Percentiles rank a stretch among this genome's conserved stretches.
These are phyloP conservation scores for Andrena camellia DNA, from an alignment of 2,888 invertebrate genomes.

Conservation along the genomic window DNA sequence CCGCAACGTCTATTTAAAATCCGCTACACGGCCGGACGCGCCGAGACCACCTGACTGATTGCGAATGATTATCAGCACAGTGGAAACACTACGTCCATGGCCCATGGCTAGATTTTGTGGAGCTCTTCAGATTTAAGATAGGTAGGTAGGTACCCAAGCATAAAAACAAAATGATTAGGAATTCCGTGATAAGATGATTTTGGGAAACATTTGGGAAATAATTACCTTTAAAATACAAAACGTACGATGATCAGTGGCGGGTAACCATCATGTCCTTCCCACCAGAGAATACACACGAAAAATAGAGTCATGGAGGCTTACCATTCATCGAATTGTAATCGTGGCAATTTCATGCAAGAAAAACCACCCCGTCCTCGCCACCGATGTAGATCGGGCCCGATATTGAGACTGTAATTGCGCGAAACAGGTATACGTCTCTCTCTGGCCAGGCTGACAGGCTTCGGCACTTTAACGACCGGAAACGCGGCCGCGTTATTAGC, in stretches of 20 bases:
- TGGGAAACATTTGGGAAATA: too few relatives aligned
- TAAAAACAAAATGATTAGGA: too few relatives aligned
- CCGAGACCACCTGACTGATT: neutral
- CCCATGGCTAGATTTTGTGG: too few relatives aligned
- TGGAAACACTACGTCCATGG: too few relatives aligned
- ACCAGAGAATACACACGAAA: neutral
- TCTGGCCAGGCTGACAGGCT: constrained; percentile 36
- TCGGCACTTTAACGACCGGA: constrained; percentile 70
- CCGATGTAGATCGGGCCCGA: constrained; percentile 19
- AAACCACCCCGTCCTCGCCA: neutral
- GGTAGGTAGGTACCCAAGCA: too few relatives aligned
- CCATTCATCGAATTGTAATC: constrained; percentile 13
- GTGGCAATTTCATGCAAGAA: constrained; percentile 20
- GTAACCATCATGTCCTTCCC: neutral
- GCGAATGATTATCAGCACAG: too few relatives aligned
- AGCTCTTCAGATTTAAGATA: too few relatives aligned
- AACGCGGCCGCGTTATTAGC: constrained; percentile 69
- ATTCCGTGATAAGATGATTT: too few relatives aligned
- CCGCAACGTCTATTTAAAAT: neutral
- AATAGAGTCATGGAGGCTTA: neutral
- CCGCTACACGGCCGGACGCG: neutral
- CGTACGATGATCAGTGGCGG: too few relatives aligned
- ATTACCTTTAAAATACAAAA: neutral
- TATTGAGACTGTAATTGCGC: constrained; percentile 44
- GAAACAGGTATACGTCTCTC: constrained; percentile 12